Evolutionary conservation across 2,797 vertebrate genomes (phyloP), one percentile per base, ranked within the genome.

Genomic region (Falco novaeseelandiae): DNA sequence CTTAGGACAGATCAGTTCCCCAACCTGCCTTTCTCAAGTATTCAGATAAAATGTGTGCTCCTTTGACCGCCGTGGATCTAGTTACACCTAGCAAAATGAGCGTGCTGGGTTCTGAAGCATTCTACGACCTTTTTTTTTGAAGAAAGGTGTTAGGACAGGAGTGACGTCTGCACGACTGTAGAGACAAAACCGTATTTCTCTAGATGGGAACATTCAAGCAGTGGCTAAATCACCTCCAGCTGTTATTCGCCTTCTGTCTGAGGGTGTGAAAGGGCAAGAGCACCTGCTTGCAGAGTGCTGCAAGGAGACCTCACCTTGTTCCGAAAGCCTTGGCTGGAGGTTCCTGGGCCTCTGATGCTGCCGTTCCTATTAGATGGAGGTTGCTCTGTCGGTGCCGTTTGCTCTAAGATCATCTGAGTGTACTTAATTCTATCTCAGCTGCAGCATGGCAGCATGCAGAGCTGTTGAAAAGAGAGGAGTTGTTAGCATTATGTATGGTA

Each of bases 351-450:
- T 66, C 65, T 16, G 30, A 1, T 0, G 2, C 73, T 42, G 86
- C 72, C 1, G 0, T 52, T 72, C 42, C 44, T 25, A 16, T 8
- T 23, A 1, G 0, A 2, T 63, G 61, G 59, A 48, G 38, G 8
- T 59, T 12, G 30, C 32, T 82, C 42, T 49, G 32, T 6, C 32
- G 36, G 19, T 29, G 3, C 80, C 1, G 0, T 48, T 89, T 83
- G 83, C 84, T 65, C 22, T 23, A 8, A 67, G 63, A 70, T 83
- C 91, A 61, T 65, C 82, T 29, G 82, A 77, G 67, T 63, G 55
- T 34, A 6, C 36, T 69, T 72, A 89, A 87, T 83, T 90, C 87
- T 70, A 23, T 52, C 84, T 89, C 74, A 87, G 81, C 82, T 91
- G 79, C 69, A 74, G 44, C 48, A 8, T 8, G 65, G 90, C 90